Evolutionary conservation across 2,797 vertebrate genomes (phyloP), one percentile per base, ranked within the genome.

Genomic region (Dermochelys coriacea): DNA sequence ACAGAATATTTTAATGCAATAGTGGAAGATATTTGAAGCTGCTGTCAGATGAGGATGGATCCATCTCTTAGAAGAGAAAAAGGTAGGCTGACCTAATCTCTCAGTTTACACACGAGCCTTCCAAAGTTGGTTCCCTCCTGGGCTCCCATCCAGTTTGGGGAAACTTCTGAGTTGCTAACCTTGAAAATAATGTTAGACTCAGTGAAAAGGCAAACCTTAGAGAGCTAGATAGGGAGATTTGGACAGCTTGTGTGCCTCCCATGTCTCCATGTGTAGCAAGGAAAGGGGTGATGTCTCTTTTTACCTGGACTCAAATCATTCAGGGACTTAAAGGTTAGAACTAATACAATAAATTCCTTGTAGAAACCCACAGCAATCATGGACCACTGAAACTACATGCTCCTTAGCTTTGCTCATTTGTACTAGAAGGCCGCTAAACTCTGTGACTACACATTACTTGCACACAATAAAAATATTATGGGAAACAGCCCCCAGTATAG

Each of bases 1-100:
- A 61, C 41, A 81, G 86, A 85, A 95, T 94, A 90, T 75, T 88
- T 47, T 51, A 79, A 14, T 68, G 61, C 31, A 82, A 86, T 27
- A 61, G 37, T 51, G 80, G 18, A 2, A 1, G 23, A 82, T 78
- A 37, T 91, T 96, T 93, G 85, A 92, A 95, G 74, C 64, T 75
- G 52, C 8, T 2, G 2, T 80, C 80, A 90, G 50, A 85, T 80
- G 12, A 16, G 15, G 82, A 91, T 86, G 37, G 89, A 82, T 34
- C 12, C 86, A 75, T 31, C 64, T 82, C 49, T 64, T 31, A 89
- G 31, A 83, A 74, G 74, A 37, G 10, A 25, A 75, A 87, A 93
- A 96, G 49, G 55, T 45, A 90, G 10, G 19, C 61, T 61, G 41
- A 59, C 3, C 23, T 82, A 89, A 81, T n/a, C 90, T 51, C 6